Evolutionary conservation across 2,888 invertebrate genomes (phyloP), one percentile per base, ranked within the genome.

Genomic region (Automeris io): DNA sequence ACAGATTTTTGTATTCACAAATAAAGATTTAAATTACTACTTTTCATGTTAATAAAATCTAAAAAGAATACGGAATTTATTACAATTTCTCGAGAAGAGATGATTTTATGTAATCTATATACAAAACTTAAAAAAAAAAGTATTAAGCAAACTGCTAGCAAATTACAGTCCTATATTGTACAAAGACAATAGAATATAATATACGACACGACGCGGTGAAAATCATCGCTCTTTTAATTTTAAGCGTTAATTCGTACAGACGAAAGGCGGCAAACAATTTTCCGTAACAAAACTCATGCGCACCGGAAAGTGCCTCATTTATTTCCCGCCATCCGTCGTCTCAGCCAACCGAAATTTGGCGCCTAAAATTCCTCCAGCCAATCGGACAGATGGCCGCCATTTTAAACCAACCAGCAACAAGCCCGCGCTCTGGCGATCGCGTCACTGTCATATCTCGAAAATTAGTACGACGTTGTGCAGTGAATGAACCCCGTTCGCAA

Each of bases 301-400:
- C 72, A 66, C 81, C 79, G 81, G 81, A 85, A 82, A 83, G 79
- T 70, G 56, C 51, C 63, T 62, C 60, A 54, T 69, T 68, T 68
- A 68, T 77, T 85, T 85, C 83, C 79, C 85, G 86, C 86, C 83
- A 85, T 82, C 80, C 75, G 76, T 63, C 61, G 61, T 49, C 62
- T 80, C 80, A 71, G 75, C 86, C 86, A 86, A 86, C 86, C 86
- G 83, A 86, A 86, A 81, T 75, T 86, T 86, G 73, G 73, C 86
- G 86, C 86, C 82, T 72, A 76, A 82, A 82, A 69, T 59, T 37
- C 52, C 49, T 39, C 41, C 46, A 59, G 51, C 86, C 86, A 85
- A 86, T 83, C 46, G 61, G 41, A 65, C 51, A 49, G 63, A 53
- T 69, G 77, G 78, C 85, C 85, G 86, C 86, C 83, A 70, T 81